A percentile compares a stretch with the other conserved stretches of the same genome.
These are phyloP conservation scores for Podiceps cristatus DNA, from an alignment of 2,113 vertebrate species.

Conservation along the genomic window DNA sequence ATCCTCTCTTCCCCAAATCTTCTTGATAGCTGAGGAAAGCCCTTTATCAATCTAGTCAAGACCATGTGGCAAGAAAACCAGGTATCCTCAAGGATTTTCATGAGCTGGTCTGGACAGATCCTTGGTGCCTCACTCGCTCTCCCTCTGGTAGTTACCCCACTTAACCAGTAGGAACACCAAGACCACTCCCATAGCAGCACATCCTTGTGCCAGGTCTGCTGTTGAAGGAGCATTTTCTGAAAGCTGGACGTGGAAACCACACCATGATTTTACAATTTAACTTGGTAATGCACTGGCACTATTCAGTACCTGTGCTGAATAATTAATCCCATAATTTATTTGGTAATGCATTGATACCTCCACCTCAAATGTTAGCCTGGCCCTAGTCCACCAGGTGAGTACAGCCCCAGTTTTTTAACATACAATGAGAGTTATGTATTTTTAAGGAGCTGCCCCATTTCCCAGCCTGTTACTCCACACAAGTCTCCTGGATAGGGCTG, in stretches of 20 bases:
- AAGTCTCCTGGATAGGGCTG: neutral
- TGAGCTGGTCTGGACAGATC: neutral
- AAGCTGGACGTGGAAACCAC: neutral
- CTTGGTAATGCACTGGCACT: neutral
- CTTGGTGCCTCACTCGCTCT: neutral
- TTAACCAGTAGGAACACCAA: neutral
- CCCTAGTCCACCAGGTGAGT: neutral
- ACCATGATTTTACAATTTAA: neutral
- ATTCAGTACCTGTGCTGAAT: neutral
- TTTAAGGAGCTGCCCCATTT: neutral
- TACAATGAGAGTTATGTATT: neutral
- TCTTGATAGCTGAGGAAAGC: neutral
- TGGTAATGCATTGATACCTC: neutral
- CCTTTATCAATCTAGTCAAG: neutral
- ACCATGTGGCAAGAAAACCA: neutral
- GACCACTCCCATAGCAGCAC: neutral
- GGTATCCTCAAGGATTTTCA: neutral
- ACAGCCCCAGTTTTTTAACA: neutral
- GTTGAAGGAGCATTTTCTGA: neutral
- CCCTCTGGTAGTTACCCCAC: no score
- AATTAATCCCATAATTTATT: neutral
- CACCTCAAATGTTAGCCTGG: neutral
- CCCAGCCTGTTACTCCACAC: neutral
- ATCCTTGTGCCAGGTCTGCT: neutral
- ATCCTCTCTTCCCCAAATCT: neutral